Conservation (phyloP, 2,797 vertebrate species). For the Lepidocolaptes lacrymiger region DNA sequence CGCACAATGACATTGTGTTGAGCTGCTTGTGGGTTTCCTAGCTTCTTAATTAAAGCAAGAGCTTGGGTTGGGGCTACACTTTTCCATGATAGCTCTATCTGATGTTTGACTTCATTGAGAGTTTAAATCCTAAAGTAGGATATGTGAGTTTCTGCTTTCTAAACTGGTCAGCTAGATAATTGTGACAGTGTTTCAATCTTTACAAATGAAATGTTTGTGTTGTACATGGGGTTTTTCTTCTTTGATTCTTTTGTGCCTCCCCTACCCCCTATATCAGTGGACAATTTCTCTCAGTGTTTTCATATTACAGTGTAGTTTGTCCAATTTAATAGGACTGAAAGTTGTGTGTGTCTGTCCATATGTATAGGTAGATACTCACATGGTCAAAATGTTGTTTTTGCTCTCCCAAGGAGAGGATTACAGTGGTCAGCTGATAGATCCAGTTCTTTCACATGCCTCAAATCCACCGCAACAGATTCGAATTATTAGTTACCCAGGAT, state of each 20-base stretch:
- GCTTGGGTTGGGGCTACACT: fast-evolving
- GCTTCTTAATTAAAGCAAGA: neutral
- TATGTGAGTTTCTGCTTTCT: neutral
- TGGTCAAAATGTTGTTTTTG: neutral
- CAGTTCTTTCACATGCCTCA: neutral
- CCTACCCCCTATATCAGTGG: neutral
- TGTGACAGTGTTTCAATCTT: neutral
- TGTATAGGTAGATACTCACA: fast-evolving
- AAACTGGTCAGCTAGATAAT: neutral
- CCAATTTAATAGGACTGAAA: neutral
- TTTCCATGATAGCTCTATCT: neutral
- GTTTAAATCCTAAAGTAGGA: neutral
- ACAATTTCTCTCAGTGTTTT: neutral
- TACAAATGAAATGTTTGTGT: neutral
- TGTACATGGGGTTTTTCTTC: neutral
- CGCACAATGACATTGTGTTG: fast-evolving
- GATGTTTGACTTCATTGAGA: neutral
- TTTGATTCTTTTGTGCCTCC: neutral
- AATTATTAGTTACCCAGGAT: neutral
- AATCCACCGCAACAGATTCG: neutral
- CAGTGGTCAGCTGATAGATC: neutral
- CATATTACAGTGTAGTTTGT: neutral
- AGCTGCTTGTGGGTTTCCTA: neutral
- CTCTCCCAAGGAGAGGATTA: neutral
- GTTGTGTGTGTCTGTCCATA: neutral